Conservation (phyloP, 2,113 vertebrate species). For the Pachycephala philippinensis region DNA sequence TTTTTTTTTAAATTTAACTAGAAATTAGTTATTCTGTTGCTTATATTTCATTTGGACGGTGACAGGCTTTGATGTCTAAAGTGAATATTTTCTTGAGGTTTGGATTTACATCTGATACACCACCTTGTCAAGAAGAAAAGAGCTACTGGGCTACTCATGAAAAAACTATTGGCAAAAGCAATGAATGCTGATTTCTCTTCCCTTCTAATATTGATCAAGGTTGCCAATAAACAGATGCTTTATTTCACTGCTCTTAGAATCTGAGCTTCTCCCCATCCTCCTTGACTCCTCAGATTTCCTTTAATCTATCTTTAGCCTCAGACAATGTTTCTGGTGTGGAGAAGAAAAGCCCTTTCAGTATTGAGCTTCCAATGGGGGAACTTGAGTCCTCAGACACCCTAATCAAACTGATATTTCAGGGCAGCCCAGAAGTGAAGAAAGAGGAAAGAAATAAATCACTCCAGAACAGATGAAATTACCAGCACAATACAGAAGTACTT, state of each 20-base stretch:
- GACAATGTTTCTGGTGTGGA: background rate
- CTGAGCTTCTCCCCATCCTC: background rate
- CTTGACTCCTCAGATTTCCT: background rate
- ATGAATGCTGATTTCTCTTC: background rate
- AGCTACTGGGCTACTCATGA: background rate
- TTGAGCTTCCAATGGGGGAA: background rate
- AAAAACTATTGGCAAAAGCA: background rate
- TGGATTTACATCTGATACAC: background rate
- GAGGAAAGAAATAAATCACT: background rate
- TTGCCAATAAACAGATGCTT: background rate
- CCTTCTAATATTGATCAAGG: background rate
- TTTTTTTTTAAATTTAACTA: background rate
- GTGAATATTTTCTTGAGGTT: background rate
- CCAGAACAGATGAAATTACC: background rate
- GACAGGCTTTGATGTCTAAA: background rate
- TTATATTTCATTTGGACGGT: background rate
- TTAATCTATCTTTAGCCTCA: background rate
- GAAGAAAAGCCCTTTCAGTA: background rate
- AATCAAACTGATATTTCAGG: background rate
- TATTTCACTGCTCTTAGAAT: background rate
- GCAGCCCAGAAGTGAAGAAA: background rate
- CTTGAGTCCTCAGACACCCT: background rate
- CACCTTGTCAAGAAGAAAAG: background rate
- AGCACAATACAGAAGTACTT: background rate
- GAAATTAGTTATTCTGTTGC: background rate